Percentiles rank a stretch among this genome's conserved stretches.
Evolutionary conservation across 2,888 invertebrate genomes (phyloP).

Genomic region (Pharmacophagus antenor): DNA sequence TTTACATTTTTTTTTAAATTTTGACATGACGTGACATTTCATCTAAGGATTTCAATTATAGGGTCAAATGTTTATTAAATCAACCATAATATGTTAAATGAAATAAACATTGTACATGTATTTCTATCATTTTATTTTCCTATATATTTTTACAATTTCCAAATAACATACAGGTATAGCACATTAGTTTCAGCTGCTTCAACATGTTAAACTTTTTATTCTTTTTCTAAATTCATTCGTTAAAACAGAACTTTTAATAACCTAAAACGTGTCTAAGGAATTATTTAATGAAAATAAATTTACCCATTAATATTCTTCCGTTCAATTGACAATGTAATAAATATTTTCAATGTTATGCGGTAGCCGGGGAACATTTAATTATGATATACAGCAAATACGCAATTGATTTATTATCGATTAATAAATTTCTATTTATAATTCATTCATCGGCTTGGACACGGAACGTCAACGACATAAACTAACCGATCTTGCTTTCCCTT

Average conservation of each 20-base stretch:
- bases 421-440: conserved; percentile 21
- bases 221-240: not conserved
- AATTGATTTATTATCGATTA: conserved; percentile 21
- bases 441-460: conserved; percentile 16
- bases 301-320: conserved; percentile 1
- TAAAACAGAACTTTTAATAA: not conserved
- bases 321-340: conserved; percentile 12
- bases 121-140: too few relatives aligned
- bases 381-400: conserved; percentile 14
- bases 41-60: too few relatives aligned
- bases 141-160: too few relatives aligned
- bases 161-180: too few relatives aligned
- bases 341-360: conserved; percentile 7
- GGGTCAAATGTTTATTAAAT: too few relatives aligned
- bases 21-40: too few relatives aligned
- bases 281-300: not conserved
- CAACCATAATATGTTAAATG: too few relatives aligned
- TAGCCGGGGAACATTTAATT: conserved; percentile 12
- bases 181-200: too few relatives aligned
- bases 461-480: conserved; percentile 17
- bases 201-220: not conserved
- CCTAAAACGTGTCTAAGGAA: not conserved
- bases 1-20: too few relatives aligned
- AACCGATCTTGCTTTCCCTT: conserved; percentile 25
- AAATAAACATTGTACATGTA: too few relatives aligned